Evolutionary conservation across 2,888 invertebrate genomes (phyloP).

Genomic region (Coleophora deauratella): DNA sequence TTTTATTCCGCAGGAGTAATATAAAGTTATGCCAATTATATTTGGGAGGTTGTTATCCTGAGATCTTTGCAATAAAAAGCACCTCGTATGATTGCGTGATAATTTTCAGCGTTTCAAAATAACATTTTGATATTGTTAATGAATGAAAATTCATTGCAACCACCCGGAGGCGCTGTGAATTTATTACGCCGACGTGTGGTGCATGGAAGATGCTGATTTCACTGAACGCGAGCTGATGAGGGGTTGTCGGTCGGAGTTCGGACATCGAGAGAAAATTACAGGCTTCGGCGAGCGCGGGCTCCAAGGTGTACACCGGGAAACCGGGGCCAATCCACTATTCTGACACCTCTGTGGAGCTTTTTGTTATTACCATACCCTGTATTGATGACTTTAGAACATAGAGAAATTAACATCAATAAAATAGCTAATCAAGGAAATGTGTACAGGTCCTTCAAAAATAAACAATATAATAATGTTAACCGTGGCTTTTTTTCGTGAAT

Average conservation of each 20-base stretch:
- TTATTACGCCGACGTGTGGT: not conserved
- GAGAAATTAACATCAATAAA: too few species aligned
- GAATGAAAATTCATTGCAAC: too few species aligned
- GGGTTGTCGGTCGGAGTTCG: constrained; percentile 32
- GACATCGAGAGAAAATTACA: constrained; percentile 48
- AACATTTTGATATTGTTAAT: too few species aligned
- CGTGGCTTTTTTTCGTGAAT: too few species aligned
- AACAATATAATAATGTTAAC: too few species aligned
- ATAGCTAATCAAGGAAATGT: too few species aligned
- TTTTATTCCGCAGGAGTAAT: not conserved
- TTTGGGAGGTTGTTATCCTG: constrained; percentile 20
- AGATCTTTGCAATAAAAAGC: constrained; percentile 6
- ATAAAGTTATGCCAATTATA: not conserved
- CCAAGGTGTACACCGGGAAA: constrained; percentile 16
- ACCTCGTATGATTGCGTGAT: not conserved
- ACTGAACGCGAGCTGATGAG: constrained; percentile 38
- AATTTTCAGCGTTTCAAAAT: not conserved
- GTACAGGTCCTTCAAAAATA: too few species aligned
- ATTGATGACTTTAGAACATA: too few species aligned
- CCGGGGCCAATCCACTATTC: constrained; percentile 31
- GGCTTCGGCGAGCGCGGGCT: constrained; percentile 32
- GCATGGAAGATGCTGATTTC: constrained; percentile 12
- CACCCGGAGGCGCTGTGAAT: not conserved
- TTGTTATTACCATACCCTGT: too few species aligned
- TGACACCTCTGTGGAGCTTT: constrained; percentile 41